phyloP scores from a whole-genome alignment of 2,797 vertebrate species.

The Sciurus vulgaris region DNA sequence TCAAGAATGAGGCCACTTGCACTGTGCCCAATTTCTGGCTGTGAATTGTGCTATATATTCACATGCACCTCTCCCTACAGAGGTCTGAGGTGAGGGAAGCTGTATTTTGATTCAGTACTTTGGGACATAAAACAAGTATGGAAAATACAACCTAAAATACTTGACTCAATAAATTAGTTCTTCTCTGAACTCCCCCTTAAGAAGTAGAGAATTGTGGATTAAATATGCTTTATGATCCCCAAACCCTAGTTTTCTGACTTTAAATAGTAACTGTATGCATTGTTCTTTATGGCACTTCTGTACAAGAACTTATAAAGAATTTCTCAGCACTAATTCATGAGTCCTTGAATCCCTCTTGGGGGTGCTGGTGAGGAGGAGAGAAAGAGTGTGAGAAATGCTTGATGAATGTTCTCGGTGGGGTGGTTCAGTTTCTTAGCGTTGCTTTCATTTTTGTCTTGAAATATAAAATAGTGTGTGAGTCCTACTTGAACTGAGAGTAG shows the following conservation, averaged over 20 bases:
- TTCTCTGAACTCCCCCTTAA: conserved; percentile 64
- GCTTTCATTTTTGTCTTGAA: conserved; percentile 66
- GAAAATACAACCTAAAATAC: conserved; percentile 66
- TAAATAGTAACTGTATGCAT: conserved; percentile 50
- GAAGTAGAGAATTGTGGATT: conserved; percentile 55
- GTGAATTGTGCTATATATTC: conserved; percentile 74
- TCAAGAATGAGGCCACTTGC: conserved; percentile 70
- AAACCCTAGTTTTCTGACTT: conserved; percentile 53
- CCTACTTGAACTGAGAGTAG: conserved; percentile 36
- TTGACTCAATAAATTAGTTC: conserved; percentile 72
- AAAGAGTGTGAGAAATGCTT: not conserved
- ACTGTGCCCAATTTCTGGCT: conserved; percentile 71
- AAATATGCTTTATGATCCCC: conserved; percentile 65
- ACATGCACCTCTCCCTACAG: conserved; percentile 42
- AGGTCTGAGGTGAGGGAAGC: conserved; percentile 65
- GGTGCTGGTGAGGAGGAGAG: not conserved
- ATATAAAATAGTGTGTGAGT: conserved; percentile 63
- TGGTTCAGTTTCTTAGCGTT: conserved; percentile 37
- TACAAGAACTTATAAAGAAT: conserved; percentile 36
- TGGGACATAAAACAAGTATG: conserved; percentile 71
- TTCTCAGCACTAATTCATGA: conserved; percentile 56
- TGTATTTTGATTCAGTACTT: conserved; percentile 69
- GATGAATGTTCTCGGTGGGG: not conserved
- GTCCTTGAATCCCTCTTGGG: not conserved
- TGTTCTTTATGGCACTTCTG: conserved; percentile 45